Conservation (phyloP, 1,140 invertebrate species). For the Drosophila persimilis region DNA sequence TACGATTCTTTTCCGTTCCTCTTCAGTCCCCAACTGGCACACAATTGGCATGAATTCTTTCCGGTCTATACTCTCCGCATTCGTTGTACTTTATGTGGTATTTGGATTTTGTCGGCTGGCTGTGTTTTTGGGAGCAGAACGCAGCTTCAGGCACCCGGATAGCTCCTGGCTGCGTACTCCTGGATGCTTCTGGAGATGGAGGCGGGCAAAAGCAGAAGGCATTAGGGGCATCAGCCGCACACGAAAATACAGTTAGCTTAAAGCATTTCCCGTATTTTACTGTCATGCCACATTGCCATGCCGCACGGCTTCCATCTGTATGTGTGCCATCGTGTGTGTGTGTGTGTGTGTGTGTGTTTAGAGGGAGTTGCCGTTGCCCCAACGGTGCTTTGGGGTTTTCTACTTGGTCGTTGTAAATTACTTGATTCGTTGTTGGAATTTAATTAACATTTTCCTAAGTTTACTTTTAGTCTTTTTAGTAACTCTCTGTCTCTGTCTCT, state of each 20-base stretch:
- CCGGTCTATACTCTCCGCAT: too few species aligned
- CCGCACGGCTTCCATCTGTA: slow-evolving; percentile 1
- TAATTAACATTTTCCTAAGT: slow-evolving; percentile 82
- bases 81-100: too few species aligned
- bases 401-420: slow-evolving; percentile 80
- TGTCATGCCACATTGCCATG: slow-evolving; percentile 51
- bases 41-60: too few species aligned
- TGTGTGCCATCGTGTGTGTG: slow-evolving; percentile 5
- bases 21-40: too few species aligned
- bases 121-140: too few species aligned
- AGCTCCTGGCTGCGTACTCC: too few species aligned
- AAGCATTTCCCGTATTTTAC: slow-evolving; percentile 80
- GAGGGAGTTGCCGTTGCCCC: background rate
- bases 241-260: slow-evolving; percentile 80
- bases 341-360: slow-evolving; percentile 5
- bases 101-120: too few species aligned
- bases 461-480: slow-evolving; percentile 78
- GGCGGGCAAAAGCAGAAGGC: slow-evolving; percentile 27
- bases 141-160: too few species aligned
- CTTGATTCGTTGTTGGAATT: slow-evolving; percentile 81
- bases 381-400: slow-evolving; percentile 75
- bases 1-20: too few species aligned
- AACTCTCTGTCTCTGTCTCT: slow-evolving; percentile 37
- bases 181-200: background rate
- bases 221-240: slow-evolving; percentile 73